Base-by-base conservation (phyloP, 2,888 invertebrate species). In the Xanthia icteritia region DNA sequence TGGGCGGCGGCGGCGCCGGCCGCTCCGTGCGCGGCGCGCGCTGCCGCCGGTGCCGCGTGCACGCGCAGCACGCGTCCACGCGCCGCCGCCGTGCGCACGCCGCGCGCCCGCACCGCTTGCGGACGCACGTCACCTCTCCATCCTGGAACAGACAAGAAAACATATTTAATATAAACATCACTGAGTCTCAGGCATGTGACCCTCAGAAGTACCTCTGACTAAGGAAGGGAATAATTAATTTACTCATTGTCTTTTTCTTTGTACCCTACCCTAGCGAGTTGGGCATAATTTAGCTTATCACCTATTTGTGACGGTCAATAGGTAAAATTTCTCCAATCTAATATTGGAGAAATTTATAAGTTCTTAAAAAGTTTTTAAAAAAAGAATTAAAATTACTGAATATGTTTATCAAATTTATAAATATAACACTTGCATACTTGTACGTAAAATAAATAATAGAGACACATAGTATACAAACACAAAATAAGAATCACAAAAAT, bases 101-200 rank as follows among this genome's bases (percentile, higher is more conserved):
- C 60, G 97, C 97, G 78, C 97, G 97, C n/a, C 98, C 97, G 94
- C 98, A 98, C n/a, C 98, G 97, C 91, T 98, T 98, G 83, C 98
- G 97, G 86, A 98, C 98, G 94, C 99, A 99, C 79, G 97, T 98
- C 79, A 98, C 97, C 90, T 97, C 97, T 73, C 98, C 98, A 92
- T 98, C 98, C 99, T 99, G 94, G 0, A 86, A 89, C 15, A 48
- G 1, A 58, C 4, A 66, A 20, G 1, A 54, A 54, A 5, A 31
- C 0, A 60, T 8, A 5, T 39, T 69, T 15, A n/a, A n/a, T 48
- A 23, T n/a, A 45, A 39, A 69, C 20, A 15, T 23, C 5, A 39
- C 27, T 27, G 5, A 42, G 13, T 11, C 11, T 8, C 2, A 45
- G 13, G 2, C 39, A 31, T 20, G 13, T 42, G 5, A 23, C 48